Base-by-base conservation (phyloP, 2,797 vertebrate species). In the Neostethus bicornis region DNA sequence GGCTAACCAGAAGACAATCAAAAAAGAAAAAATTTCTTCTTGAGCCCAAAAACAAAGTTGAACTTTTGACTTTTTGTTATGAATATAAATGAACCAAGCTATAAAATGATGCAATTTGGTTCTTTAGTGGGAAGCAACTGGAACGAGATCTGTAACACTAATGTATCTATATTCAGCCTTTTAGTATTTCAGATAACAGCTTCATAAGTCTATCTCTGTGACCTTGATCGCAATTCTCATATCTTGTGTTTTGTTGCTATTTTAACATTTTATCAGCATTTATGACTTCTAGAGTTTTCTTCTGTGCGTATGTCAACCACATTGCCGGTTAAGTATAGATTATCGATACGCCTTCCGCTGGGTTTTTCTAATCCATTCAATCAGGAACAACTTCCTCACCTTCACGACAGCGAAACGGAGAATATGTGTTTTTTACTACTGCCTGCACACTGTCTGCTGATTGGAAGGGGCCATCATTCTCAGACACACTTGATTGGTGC, bases 401-500 rank as follows among this genome's bases (percentile, higher is more conserved):
- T 51, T 46, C 50, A 35, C 61, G 39, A 58, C 14, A 12, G 9
- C 0, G 7, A 45, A 26, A n/a, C 25, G 59, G 21, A 7, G 24
- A 63, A 32, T 51, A 21, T 1, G 2, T 47, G 6, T 35, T 16
- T 67, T 70, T 50, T 48, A 28, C 32, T 38, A 19, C 42, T 46
- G 11, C 20, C 31, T 53, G 28, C 25, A 10, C 26, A 47, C 3
- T 10, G 14, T 52, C 29, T 70, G 23, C 38, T 77, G 51, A 79
- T 75, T 76, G 39, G 35, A 73, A 43, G 56, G 21, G 28, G 16
- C 60, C 10, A 1, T 51, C 44, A 19, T 57, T 69, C 28, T 52
- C 35, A 61, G 59, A 70, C 29, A 42, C 48, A 31, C 56, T 57
- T 70, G 61, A 83, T 84, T 74, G 71, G 48, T 46, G 67, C 51